phyloP scores from a whole-genome alignment of 2,888 invertebrate genomes.

The Lingula anatina region DNA sequence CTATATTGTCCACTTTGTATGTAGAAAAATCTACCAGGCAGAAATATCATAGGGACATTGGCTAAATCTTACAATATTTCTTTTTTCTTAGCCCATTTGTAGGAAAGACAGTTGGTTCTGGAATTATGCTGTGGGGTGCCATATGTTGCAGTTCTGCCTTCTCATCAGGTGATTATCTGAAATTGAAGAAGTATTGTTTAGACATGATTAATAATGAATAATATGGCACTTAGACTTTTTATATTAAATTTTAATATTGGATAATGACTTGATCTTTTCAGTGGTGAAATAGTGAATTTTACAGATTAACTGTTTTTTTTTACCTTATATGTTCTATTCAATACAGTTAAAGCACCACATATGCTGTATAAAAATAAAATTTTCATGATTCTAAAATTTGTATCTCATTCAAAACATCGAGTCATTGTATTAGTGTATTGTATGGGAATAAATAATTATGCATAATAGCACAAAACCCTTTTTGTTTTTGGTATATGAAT shows the following conservation, averaged over 20 bases:
- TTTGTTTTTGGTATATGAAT: no score
- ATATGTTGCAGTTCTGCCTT: constrained; percentile 37
- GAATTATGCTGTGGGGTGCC: constrained; percentile 39
- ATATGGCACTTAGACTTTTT: neutral
- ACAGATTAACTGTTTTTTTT: neutral
- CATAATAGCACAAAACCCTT: no score
- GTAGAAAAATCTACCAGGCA: neutral
- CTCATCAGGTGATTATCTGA: constrained; percentile 30
- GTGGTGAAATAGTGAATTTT: neutral
- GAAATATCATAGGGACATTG: neutral
- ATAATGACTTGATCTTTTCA: neutral
- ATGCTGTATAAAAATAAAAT: no score
- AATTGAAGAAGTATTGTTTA: no score
- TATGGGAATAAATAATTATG: no score
- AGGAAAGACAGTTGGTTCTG: constrained; percentile 27
- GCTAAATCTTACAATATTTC: neutral
- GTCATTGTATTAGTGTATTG: no score
- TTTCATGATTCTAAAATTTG: no score
- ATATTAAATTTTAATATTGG: neutral
- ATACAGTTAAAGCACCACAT: no score
- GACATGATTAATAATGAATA: neutral
- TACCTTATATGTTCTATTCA: no score
- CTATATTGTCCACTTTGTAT: no score
- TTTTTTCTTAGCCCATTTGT: constrained; percentile 7
- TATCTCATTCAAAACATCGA: no score